These are phyloP conservation scores for Maconellicoccus hirsutus DNA, from an alignment of 1,140 invertebrate species.

Conservation along the genomic window DNA sequence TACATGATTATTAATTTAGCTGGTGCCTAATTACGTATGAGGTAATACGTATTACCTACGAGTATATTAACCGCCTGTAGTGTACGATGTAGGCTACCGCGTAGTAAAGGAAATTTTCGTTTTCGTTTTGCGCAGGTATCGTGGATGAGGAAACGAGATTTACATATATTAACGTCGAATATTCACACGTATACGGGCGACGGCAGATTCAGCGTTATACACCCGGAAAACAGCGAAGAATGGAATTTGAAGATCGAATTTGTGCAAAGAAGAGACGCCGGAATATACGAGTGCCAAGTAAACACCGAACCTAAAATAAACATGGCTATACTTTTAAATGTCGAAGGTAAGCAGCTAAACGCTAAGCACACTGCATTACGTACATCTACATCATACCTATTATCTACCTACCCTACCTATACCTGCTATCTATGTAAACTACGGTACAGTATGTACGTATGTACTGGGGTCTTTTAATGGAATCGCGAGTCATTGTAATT, in stretches of 20 bases:
- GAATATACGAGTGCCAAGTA: constrained; percentile 71
- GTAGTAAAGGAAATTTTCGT: background rate
- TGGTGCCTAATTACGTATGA: too few relatives aligned
- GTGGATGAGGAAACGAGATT: constrained; percentile 80
- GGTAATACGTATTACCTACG: too few relatives aligned
- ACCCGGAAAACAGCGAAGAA: constrained; percentile 74
- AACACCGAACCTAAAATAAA: constrained; percentile 42
- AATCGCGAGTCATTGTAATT: constrained; percentile 22
- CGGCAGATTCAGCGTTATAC: constrained; percentile 67
- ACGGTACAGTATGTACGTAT: background rate
- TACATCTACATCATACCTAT: too few relatives aligned
- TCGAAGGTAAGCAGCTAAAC: constrained; percentile 33
- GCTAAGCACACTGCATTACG: background rate
- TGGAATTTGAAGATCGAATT: constrained; percentile 84
- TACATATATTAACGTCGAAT: constrained; percentile 77
- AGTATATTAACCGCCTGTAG: too few relatives aligned
- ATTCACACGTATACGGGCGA: constrained; percentile 79
- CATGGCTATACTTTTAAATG: constrained; percentile 32
- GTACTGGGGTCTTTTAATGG: too few relatives aligned
- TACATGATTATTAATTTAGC: too few relatives aligned
- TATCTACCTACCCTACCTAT: too few relatives aligned
- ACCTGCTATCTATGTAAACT: too few relatives aligned
- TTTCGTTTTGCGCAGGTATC: constrained; percentile 51
- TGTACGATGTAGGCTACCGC: too few relatives aligned
- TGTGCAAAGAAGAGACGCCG: constrained; percentile 71